Conservation (phyloP, 2,113 vertebrate species). For the Narcine bancroftii region DNA sequence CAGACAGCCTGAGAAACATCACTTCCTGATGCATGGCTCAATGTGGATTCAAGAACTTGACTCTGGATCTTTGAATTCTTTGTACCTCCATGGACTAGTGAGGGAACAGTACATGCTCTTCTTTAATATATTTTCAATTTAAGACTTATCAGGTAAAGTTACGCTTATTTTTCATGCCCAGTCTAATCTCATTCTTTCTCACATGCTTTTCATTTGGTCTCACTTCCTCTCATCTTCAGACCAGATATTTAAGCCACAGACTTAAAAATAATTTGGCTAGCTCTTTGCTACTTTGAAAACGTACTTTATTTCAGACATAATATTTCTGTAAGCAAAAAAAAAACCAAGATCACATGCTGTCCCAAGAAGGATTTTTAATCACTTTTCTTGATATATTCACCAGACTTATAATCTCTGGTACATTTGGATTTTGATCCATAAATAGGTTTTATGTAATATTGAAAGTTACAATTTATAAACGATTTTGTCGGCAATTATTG, state of each 20-base stretch:
- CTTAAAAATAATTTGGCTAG: conserved; percentile 12
- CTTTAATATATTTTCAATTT: background rate
- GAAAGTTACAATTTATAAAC: background rate
- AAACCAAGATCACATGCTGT: background rate
- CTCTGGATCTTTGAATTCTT: background rate
- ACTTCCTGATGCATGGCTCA: background rate
- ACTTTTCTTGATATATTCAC: background rate
- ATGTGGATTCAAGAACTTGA: background rate
- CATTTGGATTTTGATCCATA: conserved; percentile 1
- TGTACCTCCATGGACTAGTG: background rate
- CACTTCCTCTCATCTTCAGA: conserved; percentile 18
- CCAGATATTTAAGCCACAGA: background rate
- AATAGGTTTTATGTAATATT: background rate
- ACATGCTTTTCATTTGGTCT: background rate
- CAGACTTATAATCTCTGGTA: background rate
- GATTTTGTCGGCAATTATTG: background rate
- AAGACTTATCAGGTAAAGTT: background rate
- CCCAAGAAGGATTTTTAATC: background rate
- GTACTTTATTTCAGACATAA: background rate
- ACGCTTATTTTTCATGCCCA: background rate
- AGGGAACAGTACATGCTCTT: background rate
- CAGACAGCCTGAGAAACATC: background rate
- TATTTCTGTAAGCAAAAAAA: background rate
- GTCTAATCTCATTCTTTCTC: background rate
- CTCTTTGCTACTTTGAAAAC: background rate